A percentile compares a stretch with the other conserved stretches of the same genome.
Conservation (phyloP, 2,888 invertebrate species). For the Macrophya alboannulata region DNA sequence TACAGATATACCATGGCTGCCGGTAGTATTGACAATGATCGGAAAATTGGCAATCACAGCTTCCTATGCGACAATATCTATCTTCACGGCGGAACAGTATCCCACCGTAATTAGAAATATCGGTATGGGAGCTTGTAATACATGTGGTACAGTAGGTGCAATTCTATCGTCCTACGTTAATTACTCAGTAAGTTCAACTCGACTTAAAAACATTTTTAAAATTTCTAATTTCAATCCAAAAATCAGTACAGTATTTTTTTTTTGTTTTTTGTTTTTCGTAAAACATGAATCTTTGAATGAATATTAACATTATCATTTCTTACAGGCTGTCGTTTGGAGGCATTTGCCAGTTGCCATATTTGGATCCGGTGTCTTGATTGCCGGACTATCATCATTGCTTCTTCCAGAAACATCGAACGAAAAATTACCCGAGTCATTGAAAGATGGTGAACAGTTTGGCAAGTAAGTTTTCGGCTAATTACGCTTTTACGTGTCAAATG, state of each 20-base stretch:
- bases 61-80: slow-evolving; percentile 85
- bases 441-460: slow-evolving; percentile 82
- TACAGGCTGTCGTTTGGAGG: slow-evolving; percentile 22
- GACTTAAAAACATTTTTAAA: no score
- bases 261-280: no score
- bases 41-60: slow-evolving; percentile 86
- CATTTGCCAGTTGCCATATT: slow-evolving; percentile 82
- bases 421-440: slow-evolving; percentile 83
- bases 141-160: slow-evolving; percentile 82
- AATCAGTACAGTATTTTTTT: no score
- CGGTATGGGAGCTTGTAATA: slow-evolving; percentile 82
- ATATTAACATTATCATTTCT: neutral
- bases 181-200: slow-evolving; percentile 76
- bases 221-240: no score
- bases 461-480: slow-evolving; percentile 74
- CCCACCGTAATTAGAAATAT: slow-evolving; percentile 85
- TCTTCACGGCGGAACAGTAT: slow-evolving; percentile 86
- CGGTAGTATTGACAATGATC: slow-evolving; percentile 83
- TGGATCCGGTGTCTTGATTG: slow-evolving; percentile 80
- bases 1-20: slow-evolving; percentile 81
- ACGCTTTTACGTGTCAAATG: neutral
- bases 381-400: slow-evolving; percentile 81
- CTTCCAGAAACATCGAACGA: slow-evolving; percentile 84
- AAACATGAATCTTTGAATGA: no score
- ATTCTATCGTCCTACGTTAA: slow-evolving; percentile 82